Conservation (phyloP, 2,113 vertebrate genomes). For the Prionailurus viverrinus region DNA sequence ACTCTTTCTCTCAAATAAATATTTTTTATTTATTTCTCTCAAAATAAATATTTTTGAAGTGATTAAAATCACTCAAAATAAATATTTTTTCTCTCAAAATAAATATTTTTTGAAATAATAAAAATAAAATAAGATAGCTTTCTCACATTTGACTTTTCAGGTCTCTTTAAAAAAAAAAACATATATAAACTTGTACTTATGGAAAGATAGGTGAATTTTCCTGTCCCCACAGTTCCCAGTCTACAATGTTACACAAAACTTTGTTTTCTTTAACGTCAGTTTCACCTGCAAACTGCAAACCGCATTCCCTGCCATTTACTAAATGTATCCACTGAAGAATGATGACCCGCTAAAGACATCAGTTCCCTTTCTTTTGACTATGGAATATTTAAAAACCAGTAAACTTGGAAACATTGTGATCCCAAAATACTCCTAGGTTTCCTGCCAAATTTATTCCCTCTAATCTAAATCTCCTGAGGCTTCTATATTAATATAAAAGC, state of each 20-base stretch:
- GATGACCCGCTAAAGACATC: conserved; percentile 48
- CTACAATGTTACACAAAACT: no score
- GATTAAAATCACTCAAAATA: no score
- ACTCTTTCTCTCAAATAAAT: no score
- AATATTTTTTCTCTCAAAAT: background rate
- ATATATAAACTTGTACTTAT: background rate
- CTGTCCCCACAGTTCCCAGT: background rate
- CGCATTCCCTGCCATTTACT: background rate
- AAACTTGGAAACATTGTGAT: conserved; percentile 50
- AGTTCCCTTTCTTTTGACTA: conserved; percentile 54
- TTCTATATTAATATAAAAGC: conserved; percentile 4
- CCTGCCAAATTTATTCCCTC: conserved; percentile 58
- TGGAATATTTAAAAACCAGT: conserved; percentile 61
- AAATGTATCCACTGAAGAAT: conserved; percentile 24
- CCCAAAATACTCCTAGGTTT: conserved; percentile 55
- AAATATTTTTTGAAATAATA: background rate
- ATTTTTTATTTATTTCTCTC: background rate
- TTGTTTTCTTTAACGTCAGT: background rate
- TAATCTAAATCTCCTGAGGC: conserved; percentile 41
- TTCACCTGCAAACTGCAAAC: background rate
- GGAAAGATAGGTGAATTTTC: background rate
- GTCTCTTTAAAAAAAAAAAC: background rate
- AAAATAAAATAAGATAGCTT: background rate
- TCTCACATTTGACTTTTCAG: background rate
- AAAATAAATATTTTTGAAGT: background rate